These are phyloP conservation scores for Palythoa heliodiscus DNA, from an alignment of 92 coral and sea anemone species.

Conservation along the genomic window DNA sequence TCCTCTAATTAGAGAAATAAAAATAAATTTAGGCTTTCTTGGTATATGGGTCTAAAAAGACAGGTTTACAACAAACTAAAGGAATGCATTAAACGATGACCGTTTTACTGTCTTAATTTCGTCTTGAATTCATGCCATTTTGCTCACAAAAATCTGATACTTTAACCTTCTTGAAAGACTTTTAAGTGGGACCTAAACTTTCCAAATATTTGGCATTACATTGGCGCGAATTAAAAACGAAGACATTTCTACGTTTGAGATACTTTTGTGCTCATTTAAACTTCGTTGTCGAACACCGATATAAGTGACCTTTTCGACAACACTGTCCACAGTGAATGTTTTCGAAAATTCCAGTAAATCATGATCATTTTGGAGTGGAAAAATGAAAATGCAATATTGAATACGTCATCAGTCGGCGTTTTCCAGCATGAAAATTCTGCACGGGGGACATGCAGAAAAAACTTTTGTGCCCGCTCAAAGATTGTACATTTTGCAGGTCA, in stretches of 20 bases:
- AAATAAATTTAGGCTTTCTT: too few species aligned
- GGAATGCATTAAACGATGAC: too few species aligned
- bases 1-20: too few species aligned
- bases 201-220: background rate
- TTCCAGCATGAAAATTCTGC: too few species aligned
- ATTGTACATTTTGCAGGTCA: too few species aligned
- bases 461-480: too few species aligned
- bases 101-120: background rate
- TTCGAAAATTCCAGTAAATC: background rate
- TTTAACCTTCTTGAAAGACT: background rate
- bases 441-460: too few species aligned
- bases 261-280: background rate
- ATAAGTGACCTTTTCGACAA: background rate
- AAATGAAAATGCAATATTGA: too few species aligned
- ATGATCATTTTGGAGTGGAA: too few species aligned
- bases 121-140: background rate
- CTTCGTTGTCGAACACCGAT: background rate
- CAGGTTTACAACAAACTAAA: too few species aligned
- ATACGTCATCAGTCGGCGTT: too few species aligned
- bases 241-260: background rate
- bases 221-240: background rate
- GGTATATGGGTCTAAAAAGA: too few species aligned
- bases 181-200: background rate
- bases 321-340: background rate
- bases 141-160: background rate